phyloP scores from a whole-genome alignment of 64 coral and sea anemone genomes.

The Anthopleura sola region DNA sequence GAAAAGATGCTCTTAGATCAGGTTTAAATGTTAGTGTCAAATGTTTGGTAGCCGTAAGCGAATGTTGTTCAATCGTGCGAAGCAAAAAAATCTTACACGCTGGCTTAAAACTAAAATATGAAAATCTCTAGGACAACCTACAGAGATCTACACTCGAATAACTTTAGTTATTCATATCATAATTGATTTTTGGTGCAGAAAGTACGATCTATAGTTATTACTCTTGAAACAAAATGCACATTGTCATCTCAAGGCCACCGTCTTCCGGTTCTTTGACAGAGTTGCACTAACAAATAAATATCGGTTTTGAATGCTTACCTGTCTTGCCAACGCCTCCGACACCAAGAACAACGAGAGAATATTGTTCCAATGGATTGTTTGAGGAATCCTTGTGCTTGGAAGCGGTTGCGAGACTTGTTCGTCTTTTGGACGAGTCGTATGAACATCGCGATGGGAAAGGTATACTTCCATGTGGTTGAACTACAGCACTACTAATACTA shows the following conservation, averaged over 20 bases:
- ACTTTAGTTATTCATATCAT: background rate
- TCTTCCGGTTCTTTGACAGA: background rate
- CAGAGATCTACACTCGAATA: background rate
- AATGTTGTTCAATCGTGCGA: background rate
- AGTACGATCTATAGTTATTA: background rate
- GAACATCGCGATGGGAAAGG: background rate
- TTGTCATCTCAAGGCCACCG: background rate
- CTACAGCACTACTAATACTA: constrained; percentile 6
- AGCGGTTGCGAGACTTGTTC: constrained; percentile 35
- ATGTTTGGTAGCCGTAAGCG: background rate
- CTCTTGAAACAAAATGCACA: background rate
- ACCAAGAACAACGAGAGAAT: constrained; percentile 50
- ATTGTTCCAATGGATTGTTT: constrained; percentile 15
- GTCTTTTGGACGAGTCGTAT: background rate
- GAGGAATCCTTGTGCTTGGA: background rate
- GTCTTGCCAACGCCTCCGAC: constrained; percentile 57
- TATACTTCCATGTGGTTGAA: constrained; percentile 19
- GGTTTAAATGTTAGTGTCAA: background rate
- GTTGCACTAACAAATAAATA: background rate
- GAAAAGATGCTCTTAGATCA: background rate
- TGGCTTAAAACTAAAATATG: background rate
- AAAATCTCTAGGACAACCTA: background rate
- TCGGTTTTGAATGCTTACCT: constrained; percentile 17
- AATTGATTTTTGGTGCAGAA: background rate
- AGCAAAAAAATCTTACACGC: background rate